Evolutionary conservation across 2,888 invertebrate genomes (phyloP), one percentile per base, ranked within the genome.

Genomic region (Protodeltote pygarga): DNA sequence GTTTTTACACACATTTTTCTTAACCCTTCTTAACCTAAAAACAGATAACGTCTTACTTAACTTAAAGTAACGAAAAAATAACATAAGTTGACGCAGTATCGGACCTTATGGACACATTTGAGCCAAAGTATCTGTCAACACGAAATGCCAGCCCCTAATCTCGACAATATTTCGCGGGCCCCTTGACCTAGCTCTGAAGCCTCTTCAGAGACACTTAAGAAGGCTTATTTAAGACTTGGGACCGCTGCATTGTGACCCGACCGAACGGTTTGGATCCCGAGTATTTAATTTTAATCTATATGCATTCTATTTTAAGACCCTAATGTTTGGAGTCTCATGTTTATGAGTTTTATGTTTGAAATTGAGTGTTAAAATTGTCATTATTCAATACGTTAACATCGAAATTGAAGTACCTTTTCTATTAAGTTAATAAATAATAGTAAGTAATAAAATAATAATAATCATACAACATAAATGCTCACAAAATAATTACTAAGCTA

Each of bases 161-260:
- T 39, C 45, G 53, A 44, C 53, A 46, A 52, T 71, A 69, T 71
- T 68, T 65, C 48, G 50, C 47, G 53, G 52, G 40, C 57, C 64
- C 27, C 75, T 79, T 74, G 76, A 77, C 77, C 73, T 66, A 55
- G 35, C 72, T 71, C 58, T 53, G 29, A 54, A 52, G 50, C 57
- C 51, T 50, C 71, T 77, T 53, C 63, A 60, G 57, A 10, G 50
- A 40, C 65, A 53, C 68, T 69, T 61, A 58, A 66, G 53, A 61
- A 49, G 58, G 69, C 64, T 73, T 77, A 75, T 79, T 77, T 75
- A n/a, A n/a, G 71, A 75, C 71, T 73, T 71, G 53, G 65, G 63
- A 71, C 64, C 51, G 58, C 58, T 70, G 72, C 71, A 76, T 73
- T 77, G 77, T 75, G 66, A 62, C 57, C 61, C 46, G 17, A 47